Conservation (phyloP, 1,140 invertebrate genomes). For the Cydia amplana region DNA sequence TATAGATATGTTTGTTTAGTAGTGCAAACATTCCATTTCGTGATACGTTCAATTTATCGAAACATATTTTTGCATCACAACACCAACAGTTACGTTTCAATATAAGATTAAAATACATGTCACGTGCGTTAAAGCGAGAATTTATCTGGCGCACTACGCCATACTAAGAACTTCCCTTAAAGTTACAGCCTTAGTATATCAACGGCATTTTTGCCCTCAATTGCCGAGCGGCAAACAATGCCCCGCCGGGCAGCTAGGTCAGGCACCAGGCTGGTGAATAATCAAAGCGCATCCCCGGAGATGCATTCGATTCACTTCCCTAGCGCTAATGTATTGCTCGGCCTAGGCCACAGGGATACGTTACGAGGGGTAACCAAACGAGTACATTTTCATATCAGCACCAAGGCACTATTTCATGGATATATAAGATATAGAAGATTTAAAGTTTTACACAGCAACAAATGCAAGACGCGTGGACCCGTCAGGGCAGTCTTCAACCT, state of each 20-base stretch:
- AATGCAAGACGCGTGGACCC: too few relatives aligned
- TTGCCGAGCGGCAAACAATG: not conserved
- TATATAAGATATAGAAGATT: too few relatives aligned
- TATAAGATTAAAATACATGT: too few relatives aligned
- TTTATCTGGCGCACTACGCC: too few relatives aligned
- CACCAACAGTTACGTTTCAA: too few relatives aligned
- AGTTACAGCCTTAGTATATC: not conserved
- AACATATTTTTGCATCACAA: not conserved
- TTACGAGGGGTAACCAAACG: not conserved
- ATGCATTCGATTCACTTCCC: slow-evolving; percentile 10
- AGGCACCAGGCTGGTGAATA: slow-evolving; percentile 2
- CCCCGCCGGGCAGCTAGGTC: not conserved
- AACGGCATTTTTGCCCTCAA: not conserved
- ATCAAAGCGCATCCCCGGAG: slow-evolving; percentile 18
- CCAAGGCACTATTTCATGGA: too few relatives aligned
- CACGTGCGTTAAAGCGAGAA: too few relatives aligned
- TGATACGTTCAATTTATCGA: not conserved
- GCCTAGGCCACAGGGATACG: not conserved
- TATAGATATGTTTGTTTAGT: not conserved
- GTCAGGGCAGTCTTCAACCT: too few relatives aligned
- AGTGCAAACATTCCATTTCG: not conserved
- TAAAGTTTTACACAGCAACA: too few relatives aligned
- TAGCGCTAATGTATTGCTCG: slow-evolving; percentile 7
- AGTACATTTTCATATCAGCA: too few relatives aligned
- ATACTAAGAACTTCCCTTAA: too few relatives aligned